Conservation (phyloP, 2,797 vertebrate genomes). For the Danio kyathit region DNA sequence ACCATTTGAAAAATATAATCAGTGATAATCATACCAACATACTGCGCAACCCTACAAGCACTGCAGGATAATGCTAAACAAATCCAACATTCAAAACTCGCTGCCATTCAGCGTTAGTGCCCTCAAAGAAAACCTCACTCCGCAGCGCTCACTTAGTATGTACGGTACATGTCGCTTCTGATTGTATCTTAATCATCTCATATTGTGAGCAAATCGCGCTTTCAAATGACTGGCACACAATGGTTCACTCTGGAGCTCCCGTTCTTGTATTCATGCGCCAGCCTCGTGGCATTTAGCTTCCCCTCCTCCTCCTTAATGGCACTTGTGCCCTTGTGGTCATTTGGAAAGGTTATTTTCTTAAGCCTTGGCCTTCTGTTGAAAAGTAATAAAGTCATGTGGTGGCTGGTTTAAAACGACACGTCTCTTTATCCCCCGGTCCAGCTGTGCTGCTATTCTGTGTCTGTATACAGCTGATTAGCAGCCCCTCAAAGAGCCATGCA, state of each 20-base stretch:
- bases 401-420: slow-evolving; percentile 58
- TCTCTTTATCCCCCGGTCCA: slow-evolving; percentile 75
- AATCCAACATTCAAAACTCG: not conserved
- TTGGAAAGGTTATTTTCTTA: slow-evolving; percentile 70
- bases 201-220: slow-evolving; percentile 66
- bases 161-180: slow-evolving; percentile 10
- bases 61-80: not conserved
- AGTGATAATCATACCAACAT: too few relatives aligned
- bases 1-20: too few relatives aligned
- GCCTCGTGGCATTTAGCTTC: slow-evolving; percentile 72
- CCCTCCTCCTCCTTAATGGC: slow-evolving; percentile 58
- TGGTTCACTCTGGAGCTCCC: slow-evolving; percentile 62
- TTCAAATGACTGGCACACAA: slow-evolving; percentile 54
- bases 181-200: slow-evolving; percentile 62
- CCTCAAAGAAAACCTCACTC: slow-evolving; percentile 3
- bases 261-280: slow-evolving; percentile 63
- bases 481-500: slow-evolving; percentile 75
- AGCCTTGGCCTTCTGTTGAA: slow-evolving; percentile 72
- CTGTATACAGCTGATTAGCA: slow-evolving; percentile 81
- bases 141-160: slow-evolving; percentile 26
- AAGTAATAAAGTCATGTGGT: slow-evolving; percentile 73
- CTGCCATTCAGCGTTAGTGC: not conserved
- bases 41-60: too few relatives aligned
- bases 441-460: slow-evolving; percentile 71
- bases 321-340: slow-evolving; percentile 73